phyloP scores from a whole-genome alignment of 2,797 vertebrate species.

The Choloepus didactylus region DNA sequence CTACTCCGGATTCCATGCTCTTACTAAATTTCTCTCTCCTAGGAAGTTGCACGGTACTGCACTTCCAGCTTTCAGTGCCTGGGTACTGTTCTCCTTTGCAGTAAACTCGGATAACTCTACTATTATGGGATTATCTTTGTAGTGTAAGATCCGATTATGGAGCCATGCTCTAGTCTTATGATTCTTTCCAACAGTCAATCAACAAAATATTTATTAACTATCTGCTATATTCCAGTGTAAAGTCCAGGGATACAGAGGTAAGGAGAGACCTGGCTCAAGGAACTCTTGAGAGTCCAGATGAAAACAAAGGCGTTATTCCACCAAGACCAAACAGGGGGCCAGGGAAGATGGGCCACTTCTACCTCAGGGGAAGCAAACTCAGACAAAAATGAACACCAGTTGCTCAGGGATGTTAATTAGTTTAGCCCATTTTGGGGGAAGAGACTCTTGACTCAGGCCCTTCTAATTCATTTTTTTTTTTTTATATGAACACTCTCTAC shows the following conservation, averaged over 20 bases:
- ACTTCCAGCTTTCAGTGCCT: not conserved
- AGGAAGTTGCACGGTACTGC: rapidly evolving
- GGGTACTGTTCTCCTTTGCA: not conserved
- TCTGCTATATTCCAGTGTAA: not conserved
- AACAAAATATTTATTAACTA: not conserved
- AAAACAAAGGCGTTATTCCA: not conserved
- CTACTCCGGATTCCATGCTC: not conserved
- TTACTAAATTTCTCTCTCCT: no score
- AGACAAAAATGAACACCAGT: not conserved
- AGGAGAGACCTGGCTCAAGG: not conserved
- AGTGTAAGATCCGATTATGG: not conserved
- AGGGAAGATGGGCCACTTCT: not conserved
- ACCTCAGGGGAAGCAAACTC: not conserved
- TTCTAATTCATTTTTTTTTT: slow-evolving; percentile 13
- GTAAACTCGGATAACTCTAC: not conserved
- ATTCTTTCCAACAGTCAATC: not conserved
- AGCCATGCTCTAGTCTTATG: not conserved
- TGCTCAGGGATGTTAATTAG: not conserved
- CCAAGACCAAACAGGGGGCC: not conserved
- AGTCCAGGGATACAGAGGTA: not conserved
- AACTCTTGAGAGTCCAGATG: not conserved
- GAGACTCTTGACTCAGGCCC: not conserved
- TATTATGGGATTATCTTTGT: not conserved
- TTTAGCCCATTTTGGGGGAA: not conserved
- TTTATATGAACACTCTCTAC: not conserved